phyloP scores from a whole-genome alignment of 53 echinoderm and acorn worm species.

The Apostichopus leukothele region DNA sequence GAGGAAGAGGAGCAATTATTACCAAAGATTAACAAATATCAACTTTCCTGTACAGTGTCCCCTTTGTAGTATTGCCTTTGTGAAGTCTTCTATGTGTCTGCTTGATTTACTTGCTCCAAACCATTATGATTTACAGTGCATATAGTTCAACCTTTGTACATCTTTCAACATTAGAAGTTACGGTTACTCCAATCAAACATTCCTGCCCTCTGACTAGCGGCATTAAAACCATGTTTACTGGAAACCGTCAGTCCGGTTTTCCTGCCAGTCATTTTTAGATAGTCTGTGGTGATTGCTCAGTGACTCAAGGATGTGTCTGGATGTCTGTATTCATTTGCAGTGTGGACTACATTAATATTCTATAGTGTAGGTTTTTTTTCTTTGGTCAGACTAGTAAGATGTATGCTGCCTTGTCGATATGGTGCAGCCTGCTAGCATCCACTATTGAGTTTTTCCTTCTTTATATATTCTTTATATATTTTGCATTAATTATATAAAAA shows the following conservation, averaged over 20 bases:
- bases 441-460: too few relatives aligned
- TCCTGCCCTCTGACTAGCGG: constrained; percentile 16
- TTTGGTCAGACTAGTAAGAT: too few relatives aligned
- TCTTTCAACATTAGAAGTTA: neutral
- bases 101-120: neutral
- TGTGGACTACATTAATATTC: too few relatives aligned
- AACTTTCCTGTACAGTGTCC: neutral
- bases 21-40: neutral
- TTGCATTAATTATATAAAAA: too few relatives aligned
- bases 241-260: neutral
- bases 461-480: too few relatives aligned
- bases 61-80: neutral
- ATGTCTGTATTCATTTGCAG: too few relatives aligned
- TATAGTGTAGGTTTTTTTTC: too few relatives aligned
- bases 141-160: neutral
- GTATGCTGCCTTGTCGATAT: too few relatives aligned
- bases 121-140: neutral
- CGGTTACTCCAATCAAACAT: neutral
- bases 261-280: too few relatives aligned
- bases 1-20: neutral
- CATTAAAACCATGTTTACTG: neutral
- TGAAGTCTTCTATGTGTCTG: neutral
- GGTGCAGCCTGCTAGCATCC: too few relatives aligned
- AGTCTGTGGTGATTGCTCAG: too few relatives aligned
- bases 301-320: too few relatives aligned